Conservation (phyloP, 1,140 invertebrate species). For the Muscidifurax raptorellus region DNA sequence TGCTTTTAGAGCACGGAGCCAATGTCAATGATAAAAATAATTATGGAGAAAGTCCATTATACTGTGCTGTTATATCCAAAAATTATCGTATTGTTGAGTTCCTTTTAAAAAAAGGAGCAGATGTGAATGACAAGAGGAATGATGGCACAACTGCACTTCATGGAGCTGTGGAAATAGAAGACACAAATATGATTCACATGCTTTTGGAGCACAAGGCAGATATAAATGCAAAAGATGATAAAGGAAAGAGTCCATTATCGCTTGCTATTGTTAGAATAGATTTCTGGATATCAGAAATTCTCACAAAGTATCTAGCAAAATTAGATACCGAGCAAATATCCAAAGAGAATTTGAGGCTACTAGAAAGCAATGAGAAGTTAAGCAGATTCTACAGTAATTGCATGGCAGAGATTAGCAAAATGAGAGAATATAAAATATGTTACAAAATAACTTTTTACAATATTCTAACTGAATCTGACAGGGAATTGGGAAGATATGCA, state of each 20-base stretch:
- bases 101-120: slow-evolving; percentile 53
- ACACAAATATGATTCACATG: slow-evolving; percentile 71
- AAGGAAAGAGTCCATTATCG: slow-evolving; percentile 69
- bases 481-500: slow-evolving; percentile 28
- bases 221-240: slow-evolving; percentile 74
- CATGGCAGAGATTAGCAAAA: slow-evolving; percentile 31
- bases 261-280: slow-evolving; percentile 29
- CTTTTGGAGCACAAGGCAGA: slow-evolving; percentile 68
- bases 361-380: slow-evolving; percentile 10
- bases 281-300: slow-evolving; percentile 20
- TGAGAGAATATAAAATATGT: slow-evolving; percentile 37
- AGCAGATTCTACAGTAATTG: slow-evolving; percentile 30
- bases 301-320: slow-evolving; percentile 32
- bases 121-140: slow-evolving; percentile 51
- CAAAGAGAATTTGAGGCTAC: slow-evolving; percentile 30
- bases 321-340: slow-evolving; percentile 9
- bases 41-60: slow-evolving; percentile 51
- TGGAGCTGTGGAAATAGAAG: slow-evolving; percentile 74
- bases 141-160: slow-evolving; percentile 71
- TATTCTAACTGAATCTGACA: slow-evolving; percentile 24
- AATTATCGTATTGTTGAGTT: slow-evolving; percentile 54
- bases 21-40: slow-evolving; percentile 66
- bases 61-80: slow-evolving; percentile 54
- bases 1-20: slow-evolving; percentile 52
- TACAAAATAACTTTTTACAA: slow-evolving; percentile 38